Conservation (phyloP, 2,888 invertebrate species). For the Nemoura dubitans region DNA sequence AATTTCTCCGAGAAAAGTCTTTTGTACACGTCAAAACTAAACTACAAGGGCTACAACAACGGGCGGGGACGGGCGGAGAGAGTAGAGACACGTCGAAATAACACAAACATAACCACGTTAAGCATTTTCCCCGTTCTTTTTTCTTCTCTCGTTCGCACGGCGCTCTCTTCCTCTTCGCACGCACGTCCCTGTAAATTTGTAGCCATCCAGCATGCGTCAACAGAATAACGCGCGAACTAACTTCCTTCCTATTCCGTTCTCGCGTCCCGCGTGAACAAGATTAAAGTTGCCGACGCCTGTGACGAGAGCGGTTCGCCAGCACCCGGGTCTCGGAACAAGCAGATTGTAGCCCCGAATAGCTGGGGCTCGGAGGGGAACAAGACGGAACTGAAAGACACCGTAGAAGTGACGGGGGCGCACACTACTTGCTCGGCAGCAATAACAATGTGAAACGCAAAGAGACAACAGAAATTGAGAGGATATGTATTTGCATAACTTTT, state of each 20-base stretch:
- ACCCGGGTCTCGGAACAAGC: background rate
- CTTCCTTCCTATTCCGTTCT: slow-evolving; percentile 36
- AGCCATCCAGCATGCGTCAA: slow-evolving; percentile 36
- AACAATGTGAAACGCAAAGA: slow-evolving; percentile 33
- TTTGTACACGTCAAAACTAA: background rate
- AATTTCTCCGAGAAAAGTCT: background rate
- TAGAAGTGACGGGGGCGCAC: slow-evolving; percentile 25
- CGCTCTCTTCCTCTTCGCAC: background rate
- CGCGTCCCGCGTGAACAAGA: slow-evolving; percentile 35
- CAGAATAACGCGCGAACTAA: slow-evolving; percentile 33
- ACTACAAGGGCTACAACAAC: background rate
- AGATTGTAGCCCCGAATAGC: background rate
- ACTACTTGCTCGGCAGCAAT: background rate
- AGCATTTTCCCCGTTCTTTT: slow-evolving; percentile 23
- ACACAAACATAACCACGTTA: slow-evolving; percentile 37
- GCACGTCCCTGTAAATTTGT: slow-evolving; percentile 30
- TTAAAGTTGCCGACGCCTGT: slow-evolving; percentile 25
- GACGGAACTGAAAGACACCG: background rate
- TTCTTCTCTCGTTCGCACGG: background rate
- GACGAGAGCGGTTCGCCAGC: background rate
- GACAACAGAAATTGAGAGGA: slow-evolving; percentile 25
- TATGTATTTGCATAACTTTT: background rate
- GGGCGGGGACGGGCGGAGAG: background rate
- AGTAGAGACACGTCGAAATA: background rate
- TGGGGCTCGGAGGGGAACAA: background rate